Evolutionary conservation across 1,140 invertebrate species (phyloP), one percentile per base, ranked within the genome.

Genomic region (Drosophila chauvacae): DNA sequence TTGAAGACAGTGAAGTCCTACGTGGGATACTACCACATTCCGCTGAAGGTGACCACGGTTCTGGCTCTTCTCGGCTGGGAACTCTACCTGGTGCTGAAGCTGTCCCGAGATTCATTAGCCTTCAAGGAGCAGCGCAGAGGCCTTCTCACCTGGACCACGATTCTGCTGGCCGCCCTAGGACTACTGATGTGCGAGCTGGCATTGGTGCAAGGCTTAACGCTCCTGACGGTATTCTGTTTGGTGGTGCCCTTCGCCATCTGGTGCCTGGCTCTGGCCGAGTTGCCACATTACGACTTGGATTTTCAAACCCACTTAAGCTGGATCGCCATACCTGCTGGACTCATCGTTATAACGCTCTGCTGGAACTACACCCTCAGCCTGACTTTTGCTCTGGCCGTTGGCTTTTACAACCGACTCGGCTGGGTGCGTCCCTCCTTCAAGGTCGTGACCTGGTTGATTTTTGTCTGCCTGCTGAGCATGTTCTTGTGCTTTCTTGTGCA

Each of bases 11-110:
- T 97, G 7, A 93, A 94, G 10, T 97, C 96, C 85, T 97, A 96
- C 82, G 95, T 96, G 59, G 94, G 94, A 65, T 97, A 97, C 92
- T 96, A 96, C 90, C 94, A 96, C 80, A 87, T 93, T 41, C 93
- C 95, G 48, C 85, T 97, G 7, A 93, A 95, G 65, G 86, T 93
- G 62, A 93, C 93, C 53, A 93, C 94, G 14, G 93, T 11, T 2
- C 3, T 95, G 26, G 76, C 94, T 26, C 96, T 95, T 90, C 42
- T 96, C 41, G 95, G 95, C 5, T 97, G 96, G 96, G 95, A 96
- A 69, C 74, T 70, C 9, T 77, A 68, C 35, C 28, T 91, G 13
- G 0, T 71, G 7, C 26, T 75, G 23, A 80, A 58, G 30, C 44
- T 78, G 7, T 50, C 63, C 7, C 41, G 33, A 4, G 14, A 77